phyloP scores from a whole-genome alignment of 1,140 invertebrate species.

The Anastatus disparis region DNA sequence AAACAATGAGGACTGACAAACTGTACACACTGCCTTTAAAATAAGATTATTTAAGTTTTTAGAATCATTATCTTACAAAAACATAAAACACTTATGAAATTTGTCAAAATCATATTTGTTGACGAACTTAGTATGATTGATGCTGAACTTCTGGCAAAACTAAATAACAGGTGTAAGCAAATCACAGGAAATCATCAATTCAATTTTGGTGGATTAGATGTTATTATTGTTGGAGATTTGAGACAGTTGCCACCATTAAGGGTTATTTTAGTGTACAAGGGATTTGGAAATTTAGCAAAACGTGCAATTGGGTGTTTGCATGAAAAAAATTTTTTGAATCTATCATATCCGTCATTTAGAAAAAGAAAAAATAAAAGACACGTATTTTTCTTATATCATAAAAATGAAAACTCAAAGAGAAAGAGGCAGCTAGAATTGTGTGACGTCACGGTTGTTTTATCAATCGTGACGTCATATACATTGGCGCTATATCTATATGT shows the following conservation, averaged over 20 bases:
- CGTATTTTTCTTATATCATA: no score
- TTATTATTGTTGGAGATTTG: constrained; percentile 47
- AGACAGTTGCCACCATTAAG: constrained; percentile 43
- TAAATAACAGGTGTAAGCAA: constrained; percentile 49
- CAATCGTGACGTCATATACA: no score
- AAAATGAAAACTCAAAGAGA: no score
- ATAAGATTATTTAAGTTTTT: constrained; percentile 37
- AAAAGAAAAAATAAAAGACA: no score
- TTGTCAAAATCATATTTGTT: constrained; percentile 47
- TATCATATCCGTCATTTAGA: no score
- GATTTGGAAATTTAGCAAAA: no score
- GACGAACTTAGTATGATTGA: constrained; percentile 59
- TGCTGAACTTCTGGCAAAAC: constrained; percentile 39
- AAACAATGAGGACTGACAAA: constrained; percentile 33
- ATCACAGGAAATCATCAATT: constrained; percentile 44
- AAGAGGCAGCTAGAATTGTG: no score
- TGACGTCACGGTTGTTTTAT: no score
- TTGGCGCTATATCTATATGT: no score
- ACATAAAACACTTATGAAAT: neutral
- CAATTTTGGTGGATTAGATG: constrained; percentile 42
- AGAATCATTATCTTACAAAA: constrained; percentile 9
- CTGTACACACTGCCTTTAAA: constrained; percentile 50
- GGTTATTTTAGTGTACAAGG: constrained; percentile 35
- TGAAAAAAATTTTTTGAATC: no score
- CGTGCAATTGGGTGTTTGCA: constrained; percentile 12